These are phyloP conservation scores for Petrolisthes cinctipes DNA, from an alignment of 2,888 invertebrate species.

Conservation along the genomic window DNA sequence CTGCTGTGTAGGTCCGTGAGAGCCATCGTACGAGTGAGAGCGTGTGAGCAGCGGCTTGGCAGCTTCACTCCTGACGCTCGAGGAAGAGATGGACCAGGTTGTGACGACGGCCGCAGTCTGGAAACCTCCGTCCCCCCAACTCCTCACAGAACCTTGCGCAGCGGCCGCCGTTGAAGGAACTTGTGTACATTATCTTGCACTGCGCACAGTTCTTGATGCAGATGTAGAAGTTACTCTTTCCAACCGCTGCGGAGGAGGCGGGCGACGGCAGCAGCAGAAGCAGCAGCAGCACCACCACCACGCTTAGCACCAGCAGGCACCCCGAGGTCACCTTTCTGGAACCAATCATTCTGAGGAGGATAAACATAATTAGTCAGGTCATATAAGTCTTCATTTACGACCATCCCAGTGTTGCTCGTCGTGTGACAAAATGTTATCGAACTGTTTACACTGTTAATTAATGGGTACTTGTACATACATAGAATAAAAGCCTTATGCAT, in stretches of 20 bases:
- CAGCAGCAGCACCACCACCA: conserved; percentile 37
- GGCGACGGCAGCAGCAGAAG: conserved; percentile 21
- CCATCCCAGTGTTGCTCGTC: too few species aligned
- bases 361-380: not conserved
- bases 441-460: too few species aligned
- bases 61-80: conserved; percentile 56
- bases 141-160: conserved; percentile 88
- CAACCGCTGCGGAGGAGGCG: conserved; percentile 16
- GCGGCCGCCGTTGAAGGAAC: conserved; percentile 86
- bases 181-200: conserved; percentile 89
- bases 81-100: conserved; percentile 83
- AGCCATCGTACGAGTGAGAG: too few species aligned
- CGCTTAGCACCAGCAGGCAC: conserved; percentile 44
- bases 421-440: too few species aligned
- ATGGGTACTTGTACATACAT: too few species aligned
- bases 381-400: not conserved
- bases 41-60: too few species aligned
- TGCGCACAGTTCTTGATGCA: conserved; percentile 83
- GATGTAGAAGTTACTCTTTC: conserved; percentile 38
- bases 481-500: too few species aligned
- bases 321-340: conserved; percentile 54
- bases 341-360: conserved; percentile 43
- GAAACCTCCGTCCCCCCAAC: conserved; percentile 85
- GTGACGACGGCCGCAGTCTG: conserved; percentile 85
- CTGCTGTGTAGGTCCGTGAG: too few species aligned